Percentiles rank a stretch among this genome's conserved stretches.
Evolutionary conservation across 2,113 vertebrate genomes (phyloP).

Genomic region (Paraplagusia blochii): DNA sequence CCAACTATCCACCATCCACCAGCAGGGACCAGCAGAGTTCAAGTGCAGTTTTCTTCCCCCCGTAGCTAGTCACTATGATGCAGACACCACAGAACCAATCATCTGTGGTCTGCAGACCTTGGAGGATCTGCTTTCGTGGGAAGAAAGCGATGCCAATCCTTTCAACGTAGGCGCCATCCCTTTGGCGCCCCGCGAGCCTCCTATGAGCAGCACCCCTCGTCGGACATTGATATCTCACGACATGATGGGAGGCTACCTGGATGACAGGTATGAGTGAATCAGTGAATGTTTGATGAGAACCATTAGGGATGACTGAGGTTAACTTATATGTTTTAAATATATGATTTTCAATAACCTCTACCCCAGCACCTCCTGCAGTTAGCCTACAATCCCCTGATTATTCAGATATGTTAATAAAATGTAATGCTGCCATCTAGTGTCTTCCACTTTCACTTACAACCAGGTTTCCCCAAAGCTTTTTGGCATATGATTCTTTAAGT

Average conservation of each 20-base stretch:
- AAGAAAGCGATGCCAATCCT: conserved; percentile 66
- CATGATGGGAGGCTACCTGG: conserved; percentile 93
- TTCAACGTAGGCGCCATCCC: conserved; percentile 80
- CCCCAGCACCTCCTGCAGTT: too few relatives aligned
- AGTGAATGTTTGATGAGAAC: neutral
- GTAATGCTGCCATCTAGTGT: too few relatives aligned
- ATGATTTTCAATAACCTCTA: too few relatives aligned
- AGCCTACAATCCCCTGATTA: too few relatives aligned
- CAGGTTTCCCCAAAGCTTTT: too few relatives aligned
- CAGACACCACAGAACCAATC: conserved; percentile 82
- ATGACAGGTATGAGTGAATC: conserved; percentile 80
- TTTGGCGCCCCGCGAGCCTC: conserved; percentile 76
- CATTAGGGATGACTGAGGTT: too few relatives aligned
- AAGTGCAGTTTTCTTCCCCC: neutral
- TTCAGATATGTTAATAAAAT: too few relatives aligned
- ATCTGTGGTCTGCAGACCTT: conserved; percentile 82
- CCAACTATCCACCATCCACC: neutral
- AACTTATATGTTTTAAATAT: too few relatives aligned
- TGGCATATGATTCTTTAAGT: too few relatives aligned
- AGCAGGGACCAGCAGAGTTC: neutral
- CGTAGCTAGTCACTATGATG: conserved; percentile 83
- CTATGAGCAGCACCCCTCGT: conserved; percentile 59
- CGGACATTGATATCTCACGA: conserved; percentile 92
- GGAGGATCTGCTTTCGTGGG: conserved; percentile 87
- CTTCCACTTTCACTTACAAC: too few relatives aligned